phyloP scores from a whole-genome alignment of 2,888 invertebrate species.

The Dinocampus coccinellae region DNA sequence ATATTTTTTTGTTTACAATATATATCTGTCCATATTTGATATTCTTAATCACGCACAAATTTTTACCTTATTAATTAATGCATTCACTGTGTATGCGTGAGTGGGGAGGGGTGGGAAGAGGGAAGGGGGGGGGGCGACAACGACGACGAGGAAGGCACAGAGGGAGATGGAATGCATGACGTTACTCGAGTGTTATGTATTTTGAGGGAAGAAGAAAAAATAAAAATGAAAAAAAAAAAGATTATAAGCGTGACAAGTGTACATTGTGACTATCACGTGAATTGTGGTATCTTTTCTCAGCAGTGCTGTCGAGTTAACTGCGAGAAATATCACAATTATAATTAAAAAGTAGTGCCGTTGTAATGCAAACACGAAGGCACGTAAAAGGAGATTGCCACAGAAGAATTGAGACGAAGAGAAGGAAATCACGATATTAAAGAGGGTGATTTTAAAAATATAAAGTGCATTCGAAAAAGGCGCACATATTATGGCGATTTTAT shows the following conservation, averaged over 20 bases:
- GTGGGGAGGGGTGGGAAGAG: no score
- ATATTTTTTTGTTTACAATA: no score
- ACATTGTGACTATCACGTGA: constrained; percentile 26
- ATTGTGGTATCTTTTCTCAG: constrained; percentile 65
- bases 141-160: no score
- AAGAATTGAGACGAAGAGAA: constrained; percentile 37
- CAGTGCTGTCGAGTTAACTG: constrained; percentile 68
- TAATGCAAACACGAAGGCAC: constrained; percentile 26
- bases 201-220: no score
- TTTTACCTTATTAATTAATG: no score
- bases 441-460: constrained; percentile 60
- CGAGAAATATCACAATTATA: constrained; percentile 68
- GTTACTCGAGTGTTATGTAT: no score
- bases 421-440: constrained; percentile 19
- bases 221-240: neutral
- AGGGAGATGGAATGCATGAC: no score
- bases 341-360: constrained; percentile 65
- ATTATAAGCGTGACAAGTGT: constrained; percentile 6
- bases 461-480: constrained; percentile 68
- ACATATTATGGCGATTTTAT: constrained; percentile 69
- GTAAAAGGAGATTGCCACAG: constrained; percentile 34
- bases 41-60: no score
- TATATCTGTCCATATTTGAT: no score
- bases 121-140: no score
- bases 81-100: no score